A percentile compares a stretch with the other conserved stretches of the same genome.
Evolutionary conservation across 1,140 invertebrate genomes (phyloP).

Genomic region (Gryon sp.): DNA sequence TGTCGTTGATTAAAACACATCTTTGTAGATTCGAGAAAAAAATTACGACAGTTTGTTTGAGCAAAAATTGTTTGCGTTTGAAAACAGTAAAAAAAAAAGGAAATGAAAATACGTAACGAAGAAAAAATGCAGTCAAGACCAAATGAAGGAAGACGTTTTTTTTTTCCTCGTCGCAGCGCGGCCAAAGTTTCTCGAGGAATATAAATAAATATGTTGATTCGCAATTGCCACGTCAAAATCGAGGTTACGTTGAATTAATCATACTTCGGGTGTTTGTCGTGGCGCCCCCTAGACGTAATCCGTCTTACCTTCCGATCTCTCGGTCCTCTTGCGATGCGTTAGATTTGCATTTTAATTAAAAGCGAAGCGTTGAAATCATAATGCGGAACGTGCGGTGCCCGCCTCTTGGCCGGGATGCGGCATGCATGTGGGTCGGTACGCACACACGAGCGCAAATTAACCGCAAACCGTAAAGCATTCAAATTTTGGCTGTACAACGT

Average conservation of each 20-base stretch:
- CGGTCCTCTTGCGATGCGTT: conserved; percentile 74
- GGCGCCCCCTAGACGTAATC: conserved; percentile 78
- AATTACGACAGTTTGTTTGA: conserved; percentile 8
- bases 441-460: conserved; percentile 2
- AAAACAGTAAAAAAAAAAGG: conserved; percentile 49
- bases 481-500: conserved; percentile 7
- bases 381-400: conserved; percentile 79
- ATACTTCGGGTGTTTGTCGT: conserved; percentile 80
- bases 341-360: conserved; percentile 85
- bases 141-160: no score
- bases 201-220: no score
- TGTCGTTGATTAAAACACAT: conserved; percentile 77
- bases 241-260: conserved; percentile 79
- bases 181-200: no score
- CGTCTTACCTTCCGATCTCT: conserved; percentile 79
- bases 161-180: no score
- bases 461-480: conserved; percentile 1
- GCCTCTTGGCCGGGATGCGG: conserved; percentile 68
- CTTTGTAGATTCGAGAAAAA: background rate
- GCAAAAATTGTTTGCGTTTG: conserved; percentile 48
- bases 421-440: conserved; percentile 59
- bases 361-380: conserved; percentile 83
- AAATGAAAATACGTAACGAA: conserved; percentile 1
- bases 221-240: no score
- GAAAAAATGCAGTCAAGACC: no score